A percentile compares a stretch with the other conserved stretches of the same genome.
Conservation (phyloP, 2,888 invertebrate species). For the Anoplius nigerrimus region DNA sequence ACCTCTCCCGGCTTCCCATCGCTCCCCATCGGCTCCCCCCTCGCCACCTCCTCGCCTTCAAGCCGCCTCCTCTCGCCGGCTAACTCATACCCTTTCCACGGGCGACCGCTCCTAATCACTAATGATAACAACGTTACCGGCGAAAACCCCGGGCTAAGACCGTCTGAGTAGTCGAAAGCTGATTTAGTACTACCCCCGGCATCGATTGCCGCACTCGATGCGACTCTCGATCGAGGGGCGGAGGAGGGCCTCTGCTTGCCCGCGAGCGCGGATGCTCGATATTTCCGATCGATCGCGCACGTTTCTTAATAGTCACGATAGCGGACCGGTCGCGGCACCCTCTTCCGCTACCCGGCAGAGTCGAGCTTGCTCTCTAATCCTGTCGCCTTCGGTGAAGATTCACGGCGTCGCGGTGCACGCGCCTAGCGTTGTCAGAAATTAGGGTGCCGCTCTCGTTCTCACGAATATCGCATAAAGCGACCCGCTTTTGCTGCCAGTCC, state of each 20-base stretch:
- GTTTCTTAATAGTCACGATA: constrained; percentile 3
- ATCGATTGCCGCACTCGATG: constrained; percentile 18
- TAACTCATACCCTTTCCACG: constrained; percentile 27
- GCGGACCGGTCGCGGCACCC: neutral
- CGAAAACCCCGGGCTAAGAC: constrained; percentile 48
- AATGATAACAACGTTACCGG: constrained; percentile 64
- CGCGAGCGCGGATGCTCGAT: constrained; percentile 26
- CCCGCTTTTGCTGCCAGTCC: no score
- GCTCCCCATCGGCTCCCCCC: constrained; percentile 24
- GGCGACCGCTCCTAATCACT: constrained; percentile 58
- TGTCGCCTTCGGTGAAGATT: no score
- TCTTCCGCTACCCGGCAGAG: neutral
- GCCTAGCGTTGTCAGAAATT: no score
- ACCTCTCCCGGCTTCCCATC: neutral
- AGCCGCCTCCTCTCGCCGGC: constrained; percentile 8
- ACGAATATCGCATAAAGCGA: no score
- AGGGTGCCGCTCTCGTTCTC: no score
- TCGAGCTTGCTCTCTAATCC: no score
- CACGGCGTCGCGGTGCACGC: no score
- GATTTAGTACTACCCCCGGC: constrained; percentile 51
- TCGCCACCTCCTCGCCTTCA: constrained; percentile 23
- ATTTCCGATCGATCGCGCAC: constrained; percentile 21
- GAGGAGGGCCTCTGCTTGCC: no score
- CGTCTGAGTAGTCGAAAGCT: constrained; percentile 56
- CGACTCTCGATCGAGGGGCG: constrained; percentile 28